Base-by-base conservation (phyloP, 2,888 invertebrate species). In the Saturnia japonica region DNA sequence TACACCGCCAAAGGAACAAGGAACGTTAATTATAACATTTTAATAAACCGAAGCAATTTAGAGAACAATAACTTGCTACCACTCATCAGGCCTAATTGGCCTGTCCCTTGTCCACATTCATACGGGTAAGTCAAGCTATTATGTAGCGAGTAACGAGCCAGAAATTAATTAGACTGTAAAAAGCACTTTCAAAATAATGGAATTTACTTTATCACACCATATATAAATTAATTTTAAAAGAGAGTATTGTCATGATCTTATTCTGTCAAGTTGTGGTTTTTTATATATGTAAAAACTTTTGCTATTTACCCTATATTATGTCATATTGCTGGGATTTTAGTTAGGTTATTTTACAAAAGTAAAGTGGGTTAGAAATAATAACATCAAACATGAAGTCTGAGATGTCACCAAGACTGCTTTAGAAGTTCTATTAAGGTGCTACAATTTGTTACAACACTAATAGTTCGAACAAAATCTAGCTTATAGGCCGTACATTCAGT, bases 1-100 rank as follows among this genome's bases (percentile, higher is more conserved):
- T n/a, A 69, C 22, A n/a, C 54, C 40, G 28, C 64, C 57, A 51
- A 68, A 68, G 3, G 69, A 40, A 54, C 69, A 62, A 62, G 12
- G 16, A 34, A 12, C 6, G 28, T 19, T 62, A 34, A 62, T 34
- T 34, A 25, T 22, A 28, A 22, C 16, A 28, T 22, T 34, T 62
- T 62, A 62, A 34, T 62, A 62, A 62, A 34, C 62, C 34, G 28
- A 28, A 19, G 62, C 34, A 62, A 62, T 62, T 62, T 62, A 62
- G 62, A 28, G 62, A 62, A 62, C 62, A 62, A 62, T 62, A 34
- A 62, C 62, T 62, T 34, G 22, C 62, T 22, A 62, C 62, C 34
- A 62, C 62, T 28, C 62, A 62, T 62, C 34, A 16, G 62, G 28
- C 34, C 19, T 62, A 62, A 62, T 62, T 62, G 62, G 62, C 28